Conservation (phyloP, 1,140 invertebrate genomes). For the Mercenaria mercenaria region DNA sequence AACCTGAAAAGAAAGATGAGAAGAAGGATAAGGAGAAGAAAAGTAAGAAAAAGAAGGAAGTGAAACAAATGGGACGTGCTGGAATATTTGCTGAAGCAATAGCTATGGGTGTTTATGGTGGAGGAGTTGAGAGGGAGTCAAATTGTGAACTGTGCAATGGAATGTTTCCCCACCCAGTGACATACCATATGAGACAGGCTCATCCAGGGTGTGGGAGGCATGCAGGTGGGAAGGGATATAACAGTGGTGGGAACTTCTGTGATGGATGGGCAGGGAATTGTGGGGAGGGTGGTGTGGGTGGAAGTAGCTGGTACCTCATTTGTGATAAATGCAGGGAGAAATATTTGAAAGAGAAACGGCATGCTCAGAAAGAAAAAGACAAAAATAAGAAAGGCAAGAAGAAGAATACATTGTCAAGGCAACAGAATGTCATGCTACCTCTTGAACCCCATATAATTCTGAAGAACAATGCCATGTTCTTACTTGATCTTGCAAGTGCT, state of each 20-base stretch:
- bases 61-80: constrained; percentile 84
- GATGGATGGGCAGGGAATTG: constrained; percentile 95
- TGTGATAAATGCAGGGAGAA: constrained; percentile 96
- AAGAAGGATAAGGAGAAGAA: constrained; percentile 85
- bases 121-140: constrained; percentile 87
- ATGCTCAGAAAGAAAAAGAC: constrained; percentile 83
- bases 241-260: constrained; percentile 93
- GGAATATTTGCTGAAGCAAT: constrained; percentile 73
- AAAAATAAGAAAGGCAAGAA: constrained; percentile 84
- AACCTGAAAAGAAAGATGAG: constrained; percentile 86
- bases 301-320: constrained; percentile 95
- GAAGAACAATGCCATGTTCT: constrained; percentile 97
- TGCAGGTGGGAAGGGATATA: constrained; percentile 95
- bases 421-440: constrained; percentile 77
- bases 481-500: constrained; percentile 94
- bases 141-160: constrained; percentile 95
- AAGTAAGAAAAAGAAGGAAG: constrained; percentile 86
- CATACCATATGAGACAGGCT: constrained; percentile 95
- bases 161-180: constrained; percentile 92
- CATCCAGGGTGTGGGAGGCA: constrained; percentile 96
- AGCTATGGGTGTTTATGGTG: constrained; percentile 76
- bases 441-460: constrained; percentile 92
- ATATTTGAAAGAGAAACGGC: constrained; percentile 89
- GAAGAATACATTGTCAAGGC: constrained; percentile 80
- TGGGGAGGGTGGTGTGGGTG: constrained; percentile 94